A percentile compares a stretch with the other conserved stretches of the same genome.
Evolutionary conservation across 2,797 vertebrate species (phyloP).

Genomic region (Neosalanx taihuensis): DNA sequence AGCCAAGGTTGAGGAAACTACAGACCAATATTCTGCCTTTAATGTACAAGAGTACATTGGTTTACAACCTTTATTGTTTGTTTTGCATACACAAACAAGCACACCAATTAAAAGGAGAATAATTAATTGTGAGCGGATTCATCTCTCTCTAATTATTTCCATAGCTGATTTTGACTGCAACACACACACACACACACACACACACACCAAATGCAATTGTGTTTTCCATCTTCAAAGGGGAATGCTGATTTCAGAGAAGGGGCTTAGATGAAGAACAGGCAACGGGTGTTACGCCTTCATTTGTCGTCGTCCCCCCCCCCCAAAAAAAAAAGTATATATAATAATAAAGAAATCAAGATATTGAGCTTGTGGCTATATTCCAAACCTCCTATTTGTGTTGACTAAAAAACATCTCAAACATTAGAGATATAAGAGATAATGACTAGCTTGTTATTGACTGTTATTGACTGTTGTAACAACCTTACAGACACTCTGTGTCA

Average conservation of each 20-base stretch:
- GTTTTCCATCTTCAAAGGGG: constrained; percentile 21
- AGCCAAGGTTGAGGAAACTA: too few relatives aligned
- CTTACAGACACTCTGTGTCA: too few relatives aligned
- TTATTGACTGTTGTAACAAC: too few relatives aligned
- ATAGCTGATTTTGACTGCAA: neutral
- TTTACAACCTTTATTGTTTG: neutral
- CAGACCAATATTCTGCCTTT: neutral
- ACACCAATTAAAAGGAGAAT: neutral
- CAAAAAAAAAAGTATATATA: neutral
- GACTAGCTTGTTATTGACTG: neutral
- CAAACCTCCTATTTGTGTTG: neutral
- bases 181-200: too few relatives aligned
- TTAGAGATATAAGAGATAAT: neutral
- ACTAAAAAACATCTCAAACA: constrained; percentile 3
- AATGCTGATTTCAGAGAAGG: neutral
- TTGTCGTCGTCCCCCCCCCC: neutral
- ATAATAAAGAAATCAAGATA: neutral
- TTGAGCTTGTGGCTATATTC: neutral
- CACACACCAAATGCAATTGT: neutral
- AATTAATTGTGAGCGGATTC: neutral
- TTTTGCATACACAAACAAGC: neutral
- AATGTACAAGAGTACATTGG: neutral
- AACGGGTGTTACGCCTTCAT: constrained; percentile 12
- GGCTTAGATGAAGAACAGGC: constrained; percentile 5
- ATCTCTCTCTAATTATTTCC: constrained; percentile 12